Evolutionary conservation across 2,113 vertebrate species (phyloP).

Genomic region (Ursus arctos): DNA sequence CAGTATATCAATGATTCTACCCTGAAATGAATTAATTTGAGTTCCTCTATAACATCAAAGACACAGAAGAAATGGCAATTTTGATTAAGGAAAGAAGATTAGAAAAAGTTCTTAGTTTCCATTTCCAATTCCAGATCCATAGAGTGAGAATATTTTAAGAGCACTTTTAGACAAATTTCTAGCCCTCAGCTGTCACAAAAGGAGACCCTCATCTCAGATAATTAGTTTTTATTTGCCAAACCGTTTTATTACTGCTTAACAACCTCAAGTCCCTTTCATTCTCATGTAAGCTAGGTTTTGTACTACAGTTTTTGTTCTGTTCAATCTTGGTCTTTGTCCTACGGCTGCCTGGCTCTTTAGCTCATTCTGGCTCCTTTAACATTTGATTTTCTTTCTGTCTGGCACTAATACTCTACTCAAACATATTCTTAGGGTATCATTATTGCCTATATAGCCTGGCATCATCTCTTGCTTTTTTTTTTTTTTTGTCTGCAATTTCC

Average conservation of each 20-base stretch:
- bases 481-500: not conserved
- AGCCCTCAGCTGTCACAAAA: not conserved
- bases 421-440: not conserved
- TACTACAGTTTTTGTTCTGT: not conserved
- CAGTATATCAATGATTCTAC: not conserved
- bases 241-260: not conserved
- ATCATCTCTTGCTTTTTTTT: not conserved
- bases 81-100: not conserved
- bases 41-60: not conserved
- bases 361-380: not conserved
- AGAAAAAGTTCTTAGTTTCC: slow-evolving; percentile 26
- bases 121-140: not conserved
- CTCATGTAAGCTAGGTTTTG: not conserved
- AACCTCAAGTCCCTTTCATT: not conserved
- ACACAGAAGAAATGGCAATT: not conserved
- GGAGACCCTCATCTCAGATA: not conserved
- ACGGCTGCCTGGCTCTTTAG: not conserved
- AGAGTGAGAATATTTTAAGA: not conserved
- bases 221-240: slow-evolving; percentile 42
- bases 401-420: not conserved
- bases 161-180: not conserved
- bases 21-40: slow-evolving; percentile 6
- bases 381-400: slow-evolving; percentile 12
- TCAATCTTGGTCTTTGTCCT: slow-evolving; percentile 14
- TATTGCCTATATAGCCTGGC: not conserved